Conservation (phyloP, 37 sponge, comb jelly and placozoan species). For the Dysidea cf. avara region DNA sequence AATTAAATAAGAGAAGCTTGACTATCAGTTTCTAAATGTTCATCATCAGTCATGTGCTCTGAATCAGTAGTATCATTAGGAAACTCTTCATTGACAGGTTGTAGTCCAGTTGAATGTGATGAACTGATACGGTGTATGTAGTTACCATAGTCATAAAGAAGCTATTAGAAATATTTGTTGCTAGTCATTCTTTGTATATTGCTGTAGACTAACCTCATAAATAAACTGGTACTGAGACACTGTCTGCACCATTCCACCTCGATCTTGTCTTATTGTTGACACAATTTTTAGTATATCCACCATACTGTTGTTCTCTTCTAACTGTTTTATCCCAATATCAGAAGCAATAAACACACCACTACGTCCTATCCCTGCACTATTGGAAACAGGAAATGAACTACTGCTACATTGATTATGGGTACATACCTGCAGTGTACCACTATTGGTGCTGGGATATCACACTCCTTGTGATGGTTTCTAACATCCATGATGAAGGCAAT, state of each 20-base stretch:
- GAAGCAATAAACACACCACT: constrained; percentile 84
- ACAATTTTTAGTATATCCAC: constrained; percentile 78
- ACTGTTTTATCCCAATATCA: constrained; percentile 70
- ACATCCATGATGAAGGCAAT: constrained; percentile 48
- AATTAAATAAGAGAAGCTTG: no score
- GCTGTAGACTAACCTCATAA: constrained; percentile 30
- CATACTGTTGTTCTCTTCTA: constrained; percentile 53
- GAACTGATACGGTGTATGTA: no score
- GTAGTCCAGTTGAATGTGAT: no score
- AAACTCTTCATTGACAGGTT: no score
- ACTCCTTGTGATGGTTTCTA: background rate
- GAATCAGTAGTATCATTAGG: no score
- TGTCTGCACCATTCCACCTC: constrained; percentile 95
- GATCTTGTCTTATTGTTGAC: constrained; percentile 80
- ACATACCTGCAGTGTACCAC: constrained; percentile 87
- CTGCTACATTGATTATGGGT: no score
- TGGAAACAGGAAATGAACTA: no score
- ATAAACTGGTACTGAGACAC: constrained; percentile 75
- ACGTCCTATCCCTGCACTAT: constrained; percentile 86
- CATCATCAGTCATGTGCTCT: no score
- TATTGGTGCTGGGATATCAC: constrained; percentile 52
- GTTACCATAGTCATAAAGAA: no score
- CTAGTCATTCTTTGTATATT: no score
- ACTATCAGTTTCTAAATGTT: no score
- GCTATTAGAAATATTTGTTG: no score